Percentiles rank a stretch among this genome's conserved stretches.
phyloP scores from a whole-genome alignment of 2,888 invertebrate genomes.

The Acleris sparsana region DNA sequence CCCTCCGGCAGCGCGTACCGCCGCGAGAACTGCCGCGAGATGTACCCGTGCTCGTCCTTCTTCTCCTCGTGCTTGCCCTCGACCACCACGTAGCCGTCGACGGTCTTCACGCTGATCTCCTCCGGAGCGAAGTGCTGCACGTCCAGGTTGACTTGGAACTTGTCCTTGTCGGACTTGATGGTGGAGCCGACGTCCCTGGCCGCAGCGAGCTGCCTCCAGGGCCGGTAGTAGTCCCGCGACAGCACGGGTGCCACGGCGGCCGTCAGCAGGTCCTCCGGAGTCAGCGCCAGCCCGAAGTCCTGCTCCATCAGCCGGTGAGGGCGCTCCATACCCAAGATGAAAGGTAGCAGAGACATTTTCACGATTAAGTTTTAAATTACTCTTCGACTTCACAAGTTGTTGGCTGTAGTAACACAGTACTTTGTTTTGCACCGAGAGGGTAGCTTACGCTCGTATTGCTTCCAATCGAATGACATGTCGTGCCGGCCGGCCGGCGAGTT shows the following conservation, averaged over 20 bases:
- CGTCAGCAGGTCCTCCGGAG: slow-evolving; percentile 68
- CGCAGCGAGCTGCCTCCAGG: slow-evolving; percentile 65
- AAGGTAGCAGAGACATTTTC: slow-evolving; percentile 34
- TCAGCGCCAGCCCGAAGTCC: slow-evolving; percentile 70
- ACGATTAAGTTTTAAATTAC: slow-evolving; percentile 7
- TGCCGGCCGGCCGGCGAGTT: slow-evolving; percentile 28
- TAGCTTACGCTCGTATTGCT: slow-evolving; percentile 20
- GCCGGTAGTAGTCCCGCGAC: slow-evolving; percentile 60
- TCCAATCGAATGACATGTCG: slow-evolving; percentile 26
- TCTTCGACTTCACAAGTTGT: not conserved
- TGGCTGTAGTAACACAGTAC: slow-evolving; percentile 11
- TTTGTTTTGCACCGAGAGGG: slow-evolving; percentile 25
- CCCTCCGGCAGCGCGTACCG: slow-evolving; percentile 88
- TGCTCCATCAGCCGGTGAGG: slow-evolving; percentile 68
- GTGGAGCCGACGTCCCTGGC: slow-evolving; percentile 75
- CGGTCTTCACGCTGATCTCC: slow-evolving; percentile 88
- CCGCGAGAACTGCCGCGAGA: slow-evolving; percentile 88
- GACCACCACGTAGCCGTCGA: slow-evolving; percentile 85
- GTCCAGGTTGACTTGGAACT: slow-evolving; percentile 86
- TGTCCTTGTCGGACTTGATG: slow-evolving; percentile 75
- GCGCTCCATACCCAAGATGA: slow-evolving; percentile 41
- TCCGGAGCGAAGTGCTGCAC: slow-evolving; percentile 89
- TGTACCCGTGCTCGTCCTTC: slow-evolving; percentile 87
- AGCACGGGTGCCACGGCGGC: slow-evolving; percentile 53
- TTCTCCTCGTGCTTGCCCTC: slow-evolving; percentile 91